Conservation (phyloP, 2,113 vertebrate species). For the Mixornis gularis region DNA sequence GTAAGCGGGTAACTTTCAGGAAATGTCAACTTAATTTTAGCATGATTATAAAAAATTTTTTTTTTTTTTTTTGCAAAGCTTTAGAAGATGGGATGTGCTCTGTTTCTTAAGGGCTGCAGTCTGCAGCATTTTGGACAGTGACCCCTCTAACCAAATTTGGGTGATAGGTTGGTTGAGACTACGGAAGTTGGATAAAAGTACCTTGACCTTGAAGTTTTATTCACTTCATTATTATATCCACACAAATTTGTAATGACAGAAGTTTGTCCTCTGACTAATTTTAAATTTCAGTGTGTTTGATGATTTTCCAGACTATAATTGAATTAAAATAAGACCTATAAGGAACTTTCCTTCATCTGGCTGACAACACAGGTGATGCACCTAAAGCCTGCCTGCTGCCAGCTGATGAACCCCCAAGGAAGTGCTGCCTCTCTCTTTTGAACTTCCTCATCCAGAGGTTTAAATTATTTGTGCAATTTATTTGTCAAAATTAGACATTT, state of each 20-base stretch:
- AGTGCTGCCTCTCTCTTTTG: not conserved
- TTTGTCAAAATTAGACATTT: not conserved
- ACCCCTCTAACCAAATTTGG: not conserved
- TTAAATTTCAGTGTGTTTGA: not conserved
- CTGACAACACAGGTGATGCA: not conserved
- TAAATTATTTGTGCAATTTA: not conserved
- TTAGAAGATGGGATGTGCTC: accelerated
- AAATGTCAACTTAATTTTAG: not conserved
- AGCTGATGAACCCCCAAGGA: not conserved
- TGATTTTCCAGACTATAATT: not conserved
- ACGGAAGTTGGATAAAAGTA: not conserved
- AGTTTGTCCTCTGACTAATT: not conserved
- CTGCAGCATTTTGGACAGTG: not conserved
- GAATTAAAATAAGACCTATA: not conserved
- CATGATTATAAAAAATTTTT: not conserved
- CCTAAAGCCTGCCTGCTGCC: not conserved
- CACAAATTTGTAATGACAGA: not conserved
- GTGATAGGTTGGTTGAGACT: not conserved
- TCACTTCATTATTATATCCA: not conserved
- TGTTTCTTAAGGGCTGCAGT: not conserved
- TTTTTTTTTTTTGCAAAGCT: not conserved
- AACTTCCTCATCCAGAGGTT: not conserved
- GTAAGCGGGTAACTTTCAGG: not conserved
- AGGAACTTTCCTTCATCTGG: not conserved
- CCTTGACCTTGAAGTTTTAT: not conserved